Percentiles rank a stretch among this genome's conserved stretches.
Conservation (phyloP, 1,140 invertebrate genomes). For the Camponotus vicinus region DNA sequence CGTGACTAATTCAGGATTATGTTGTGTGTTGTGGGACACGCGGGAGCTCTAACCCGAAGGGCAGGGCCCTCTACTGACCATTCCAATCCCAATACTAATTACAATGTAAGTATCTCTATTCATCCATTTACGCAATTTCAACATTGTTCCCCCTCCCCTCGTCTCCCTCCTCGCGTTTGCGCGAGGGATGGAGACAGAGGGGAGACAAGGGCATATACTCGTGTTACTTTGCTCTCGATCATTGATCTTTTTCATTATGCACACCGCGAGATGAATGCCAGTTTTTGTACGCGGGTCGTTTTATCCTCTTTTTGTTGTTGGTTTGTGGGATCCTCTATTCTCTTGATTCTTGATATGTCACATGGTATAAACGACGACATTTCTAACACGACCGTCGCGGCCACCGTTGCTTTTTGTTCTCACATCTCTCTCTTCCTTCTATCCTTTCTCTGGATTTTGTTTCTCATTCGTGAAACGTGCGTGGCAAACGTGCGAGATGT, state of each 20-base stretch:
- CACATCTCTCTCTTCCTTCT: conserved; percentile 59
- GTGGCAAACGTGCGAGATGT: not conserved
- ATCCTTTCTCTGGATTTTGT: conserved; percentile 57
- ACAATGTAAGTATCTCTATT: conserved; percentile 85
- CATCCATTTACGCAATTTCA: conserved; percentile 80
- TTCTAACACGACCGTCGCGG: conserved; percentile 48
- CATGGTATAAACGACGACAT: conserved; percentile 34
- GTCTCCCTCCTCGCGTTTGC: conserved; percentile 24
- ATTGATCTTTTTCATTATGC: conserved; percentile 51
- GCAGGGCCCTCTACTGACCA: conserved; percentile 85
- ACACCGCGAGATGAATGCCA: conserved; percentile 66
- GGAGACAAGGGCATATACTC: not conserved
- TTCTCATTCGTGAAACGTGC: conserved; percentile 23
- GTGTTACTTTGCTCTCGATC: conserved; percentile 57
- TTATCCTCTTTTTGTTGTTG: conserved; percentile 59
- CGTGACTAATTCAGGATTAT: conserved; percentile 86
- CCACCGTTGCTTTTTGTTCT: conserved; percentile 51
- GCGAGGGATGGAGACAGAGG: conserved; percentile 11
- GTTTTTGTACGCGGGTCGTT: conserved; percentile 55
- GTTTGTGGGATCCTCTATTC: conserved; percentile 61
- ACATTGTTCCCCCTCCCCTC: conserved; percentile 78
- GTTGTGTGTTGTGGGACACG: conserved; percentile 85
- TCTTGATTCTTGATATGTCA: conserved; percentile 42
- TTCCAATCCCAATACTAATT: conserved; percentile 86
- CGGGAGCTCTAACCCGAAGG: conserved; percentile 85